Base-by-base conservation (phyloP, 2,797 vertebrate genomes). In the Sebastes iracundus region DNA sequence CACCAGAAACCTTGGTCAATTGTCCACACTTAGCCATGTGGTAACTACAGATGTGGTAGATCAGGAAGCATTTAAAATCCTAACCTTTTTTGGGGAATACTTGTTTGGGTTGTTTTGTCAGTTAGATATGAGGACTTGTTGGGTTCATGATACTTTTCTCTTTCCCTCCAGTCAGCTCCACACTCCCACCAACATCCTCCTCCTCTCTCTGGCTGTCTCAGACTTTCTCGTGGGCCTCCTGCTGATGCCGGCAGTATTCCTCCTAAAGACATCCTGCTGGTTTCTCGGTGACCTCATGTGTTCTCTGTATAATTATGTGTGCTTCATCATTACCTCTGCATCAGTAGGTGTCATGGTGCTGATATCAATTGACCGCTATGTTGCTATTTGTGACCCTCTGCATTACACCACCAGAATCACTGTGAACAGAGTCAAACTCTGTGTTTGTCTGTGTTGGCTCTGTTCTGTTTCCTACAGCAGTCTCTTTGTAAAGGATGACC, bases 141-240 rank as follows among this genome's bases (percentile, higher is more conserved):
- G 28, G 8, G 20, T 58, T 6, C 27, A 28, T 52, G 5, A 32
- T 25, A 2, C n/a, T 25, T 13, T n/a, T 67, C 7, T 58, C 5
- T 67, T 62, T 52, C 6, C 30, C 9, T 76, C 13, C 69, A 90
- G 87, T 71, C 81, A 86, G 74, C 85, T 87, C 25, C 85, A 75
- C 78, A 84, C 59, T 2, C 74, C 81, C 67, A 81, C 85, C 61
- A 81, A 87, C 72, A 42, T 83, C 79, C 62, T 90, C 49, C 77
- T 89, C 28, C 81, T 89, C 65, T 89, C 87, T 27, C 66, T 88
- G 73, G 84, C 84, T n/a, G 72, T 86, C n/a, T 75, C 77, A 25
- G 87, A 89, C 58, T 59, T 81, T 4, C 46, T 90, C 1, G 56
- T 87, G 11, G 87, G 87, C 11, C 23, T 90, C 3, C 9, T 85